Conservation (phyloP, 2,797 vertebrate species). For the Geotrypetes seraphini region DNA sequence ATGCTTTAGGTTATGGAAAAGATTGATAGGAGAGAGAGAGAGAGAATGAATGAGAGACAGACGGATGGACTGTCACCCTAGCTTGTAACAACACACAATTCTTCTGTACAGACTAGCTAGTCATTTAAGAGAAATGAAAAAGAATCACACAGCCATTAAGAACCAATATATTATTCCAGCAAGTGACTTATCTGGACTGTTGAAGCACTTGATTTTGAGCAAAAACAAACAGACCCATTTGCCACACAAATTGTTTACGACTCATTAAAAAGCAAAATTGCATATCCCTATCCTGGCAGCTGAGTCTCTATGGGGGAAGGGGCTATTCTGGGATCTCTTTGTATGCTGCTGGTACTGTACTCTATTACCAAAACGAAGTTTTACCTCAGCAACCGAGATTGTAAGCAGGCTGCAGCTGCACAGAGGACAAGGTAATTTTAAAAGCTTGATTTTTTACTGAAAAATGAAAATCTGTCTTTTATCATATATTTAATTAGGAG, state of each 20-base stretch:
- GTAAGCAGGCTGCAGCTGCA: constrained; percentile 54
- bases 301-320: constrained; percentile 55
- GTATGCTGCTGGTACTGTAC: constrained; percentile 61
- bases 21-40: constrained; percentile 21
- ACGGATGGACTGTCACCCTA: constrained; percentile 36
- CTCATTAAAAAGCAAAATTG: constrained; percentile 72
- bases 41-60: constrained; percentile 1
- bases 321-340: constrained; percentile 64
- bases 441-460: constrained; percentile 63
- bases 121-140: no score
- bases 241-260: constrained; percentile 69
- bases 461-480: constrained; percentile 38
- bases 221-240: constrained; percentile 60
- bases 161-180: no score
- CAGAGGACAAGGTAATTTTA: constrained; percentile 70
- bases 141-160: constrained; percentile 29
- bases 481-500: constrained; percentile 43
- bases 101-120: constrained; percentile 37
- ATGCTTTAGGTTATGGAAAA: constrained; percentile 32
- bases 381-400: constrained; percentile 52
- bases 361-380: constrained; percentile 57
- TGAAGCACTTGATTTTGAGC: constrained; percentile 45
- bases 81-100: constrained; percentile 44
- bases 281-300: constrained; percentile 59
- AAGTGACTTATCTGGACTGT: no score